Evolutionary conservation across 2,113 vertebrate species (phyloP).

Genomic region (Pluvianellus socialis): DNA sequence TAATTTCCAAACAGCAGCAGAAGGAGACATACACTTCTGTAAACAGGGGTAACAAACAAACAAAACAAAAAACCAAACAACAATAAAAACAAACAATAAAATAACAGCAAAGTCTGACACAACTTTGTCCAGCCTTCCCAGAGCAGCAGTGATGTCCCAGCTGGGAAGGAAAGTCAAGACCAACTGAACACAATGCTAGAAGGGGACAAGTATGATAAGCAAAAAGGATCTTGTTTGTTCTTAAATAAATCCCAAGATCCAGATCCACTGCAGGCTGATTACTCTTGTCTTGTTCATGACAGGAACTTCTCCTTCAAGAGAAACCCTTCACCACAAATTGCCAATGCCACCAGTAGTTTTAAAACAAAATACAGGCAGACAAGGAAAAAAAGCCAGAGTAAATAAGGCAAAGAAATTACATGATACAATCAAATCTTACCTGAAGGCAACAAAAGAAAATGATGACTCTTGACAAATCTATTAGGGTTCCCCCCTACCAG

Average conservation of each 20-base stretch:
- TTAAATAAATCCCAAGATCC: neutral
- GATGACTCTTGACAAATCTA: neutral
- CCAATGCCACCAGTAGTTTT: slow-evolving; percentile 43
- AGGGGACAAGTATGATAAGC: neutral
- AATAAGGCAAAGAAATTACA: slow-evolving; percentile 9
- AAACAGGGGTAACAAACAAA: neutral
- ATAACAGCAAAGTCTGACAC: neutral
- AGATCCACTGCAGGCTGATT: neutral
- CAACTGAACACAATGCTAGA: neutral
- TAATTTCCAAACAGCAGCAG: neutral
- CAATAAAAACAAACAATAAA: neutral
- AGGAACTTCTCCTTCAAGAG: neutral
- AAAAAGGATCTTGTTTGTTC: neutral
- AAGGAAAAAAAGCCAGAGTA: slow-evolving; percentile 17
- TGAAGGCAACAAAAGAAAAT: neutral
- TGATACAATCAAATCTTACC: slow-evolving; percentile 9
- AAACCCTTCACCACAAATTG: neutral
- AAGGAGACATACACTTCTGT: neutral
- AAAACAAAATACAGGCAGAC: slow-evolving; percentile 32
- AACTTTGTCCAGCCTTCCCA: neutral
- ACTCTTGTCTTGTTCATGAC: neutral
- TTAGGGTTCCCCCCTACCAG: neutral
- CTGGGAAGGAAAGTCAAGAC: neutral
- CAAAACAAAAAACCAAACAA: too few relatives aligned
- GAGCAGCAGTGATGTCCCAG: neutral